phyloP scores from a whole-genome alignment of 53 echinoderm and acorn worm genomes.

The Temnopleurus reevesii region DNA sequence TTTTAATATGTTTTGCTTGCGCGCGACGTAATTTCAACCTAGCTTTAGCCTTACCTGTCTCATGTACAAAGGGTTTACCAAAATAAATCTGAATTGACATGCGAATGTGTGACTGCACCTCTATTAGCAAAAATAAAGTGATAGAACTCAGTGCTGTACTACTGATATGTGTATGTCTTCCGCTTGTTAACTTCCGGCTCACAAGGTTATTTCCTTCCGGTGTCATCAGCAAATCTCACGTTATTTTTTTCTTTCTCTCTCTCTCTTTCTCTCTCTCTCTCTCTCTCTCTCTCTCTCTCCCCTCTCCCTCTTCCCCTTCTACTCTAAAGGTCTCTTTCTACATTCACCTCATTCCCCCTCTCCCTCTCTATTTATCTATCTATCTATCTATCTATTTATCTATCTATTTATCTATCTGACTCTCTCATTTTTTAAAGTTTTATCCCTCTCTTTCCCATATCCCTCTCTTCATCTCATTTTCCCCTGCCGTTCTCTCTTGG shows the following conservation, averaged over 20 bases:
- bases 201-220: slow-evolving; percentile 32
- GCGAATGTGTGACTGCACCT: no score
- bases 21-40: no score
- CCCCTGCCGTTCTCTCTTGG: not conserved
- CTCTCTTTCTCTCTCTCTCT: not conserved
- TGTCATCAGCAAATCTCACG: slow-evolving; percentile 27
- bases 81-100: no score
- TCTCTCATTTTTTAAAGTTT: not conserved
- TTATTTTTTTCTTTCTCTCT: slow-evolving; percentile 2
- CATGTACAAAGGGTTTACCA: no score
- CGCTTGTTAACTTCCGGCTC: not conserved
- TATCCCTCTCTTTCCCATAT: not conserved
- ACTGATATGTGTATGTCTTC: slow-evolving; percentile 35
- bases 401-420: not conserved
- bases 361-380: not conserved
- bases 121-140: no score
- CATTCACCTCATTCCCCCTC: not conserved
- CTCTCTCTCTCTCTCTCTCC: not conserved
- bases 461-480: not conserved
- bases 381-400: not conserved
- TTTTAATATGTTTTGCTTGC: no score
- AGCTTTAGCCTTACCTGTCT: no score
- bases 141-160: slow-evolving; percentile 41
- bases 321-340: not conserved
- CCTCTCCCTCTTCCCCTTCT: not conserved